These are phyloP conservation scores for Drosophila pseudoananassae DNA, from an alignment of 1,140 invertebrate genomes.

Conservation along the genomic window DNA sequence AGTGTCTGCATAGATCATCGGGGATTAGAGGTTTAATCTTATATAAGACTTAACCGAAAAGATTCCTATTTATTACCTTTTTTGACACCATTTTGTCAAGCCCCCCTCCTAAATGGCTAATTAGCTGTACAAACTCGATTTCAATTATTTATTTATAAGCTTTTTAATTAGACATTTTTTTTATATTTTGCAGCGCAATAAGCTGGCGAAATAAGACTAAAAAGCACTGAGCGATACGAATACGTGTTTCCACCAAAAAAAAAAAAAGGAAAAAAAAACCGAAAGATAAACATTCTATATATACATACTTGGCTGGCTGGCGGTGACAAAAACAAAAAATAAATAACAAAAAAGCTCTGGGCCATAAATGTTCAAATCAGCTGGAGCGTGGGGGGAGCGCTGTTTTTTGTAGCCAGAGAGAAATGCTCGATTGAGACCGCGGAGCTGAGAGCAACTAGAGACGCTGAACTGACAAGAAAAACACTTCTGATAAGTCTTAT, in stretches of 20 bases:
- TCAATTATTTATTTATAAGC: conserved; percentile 31
- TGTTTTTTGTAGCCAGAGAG: conserved; percentile 1
- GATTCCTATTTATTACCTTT: background rate
- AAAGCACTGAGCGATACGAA: conserved; percentile 42
- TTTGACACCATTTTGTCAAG: background rate
- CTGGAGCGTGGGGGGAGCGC: conserved; percentile 21
- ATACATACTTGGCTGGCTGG: conserved; percentile 17
- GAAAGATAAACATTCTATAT: conserved; percentile 55
- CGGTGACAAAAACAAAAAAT: conserved; percentile 37
- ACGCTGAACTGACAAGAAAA: conserved; percentile 3
- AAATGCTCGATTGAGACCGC: background rate
- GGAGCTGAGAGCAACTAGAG: background rate
- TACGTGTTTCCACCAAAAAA: conserved; percentile 55
- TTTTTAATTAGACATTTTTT: conserved; percentile 44
- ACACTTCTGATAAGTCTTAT: conserved; percentile 35
- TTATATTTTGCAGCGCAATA: conserved; percentile 53
- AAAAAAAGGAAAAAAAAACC: conserved; percentile 18
- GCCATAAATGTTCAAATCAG: conserved; percentile 31
- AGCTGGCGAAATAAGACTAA: conserved; percentile 27
- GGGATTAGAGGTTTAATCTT: conserved; percentile 6
- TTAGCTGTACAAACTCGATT: conserved; percentile 14
- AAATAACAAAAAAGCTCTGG: conserved; percentile 19
- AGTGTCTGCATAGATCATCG: background rate
- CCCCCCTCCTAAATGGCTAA: conserved; percentile 19
- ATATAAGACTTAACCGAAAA: background rate